Base-by-base conservation (phyloP, 2,888 invertebrate genomes). In the Ptychoptera albimana region DNA sequence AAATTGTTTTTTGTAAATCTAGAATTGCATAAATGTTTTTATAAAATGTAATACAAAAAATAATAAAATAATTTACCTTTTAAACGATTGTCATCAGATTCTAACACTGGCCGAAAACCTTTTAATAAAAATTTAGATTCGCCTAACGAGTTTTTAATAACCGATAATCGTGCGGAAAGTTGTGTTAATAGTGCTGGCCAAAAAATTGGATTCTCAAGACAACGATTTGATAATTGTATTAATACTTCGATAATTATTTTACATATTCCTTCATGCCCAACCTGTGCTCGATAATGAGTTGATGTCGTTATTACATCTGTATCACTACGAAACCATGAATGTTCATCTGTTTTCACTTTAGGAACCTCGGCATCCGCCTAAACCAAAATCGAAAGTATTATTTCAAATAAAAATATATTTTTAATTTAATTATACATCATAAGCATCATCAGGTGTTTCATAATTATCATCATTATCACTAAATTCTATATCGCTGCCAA, bases 1-100 rank as follows among this genome's bases (percentile, higher is more conserved):
- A 59, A 43, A 79, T 68, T 40, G 77, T 74, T 52, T 72, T 69
- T 51, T 79, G 81, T 12, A 82, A 61, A 47, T 80, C 81, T 78
- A 59, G 43, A 23, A 23, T 23, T 23, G 23, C 23, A 23, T 7
- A 23, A 3, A 23, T 23, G 7, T 23, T 3, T 23, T 23, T 23
- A 23, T 23, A 5, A 54, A 57, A 44, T 34, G 12, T 38, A 46
- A 45, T 37, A 14, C 42, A 44, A 42, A 47, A 49, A 39, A 39
- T 23, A 56, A n/a, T 16, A 10, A 42, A 15, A 36, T 35, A 39
- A 37, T 46, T 49, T 11, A 61, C 63, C 61, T 49, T 53, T 54
- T 35, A 66, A 45, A 12, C 56, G 56, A 2, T 47, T 46, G 52
- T 63, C 59, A 34, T 55, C 56, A 44, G 54, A 54, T 48, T 57